These are phyloP conservation scores for Eupithecia subfuscata DNA, from an alignment of 2,888 invertebrate species.

Conservation along the genomic window DNA sequence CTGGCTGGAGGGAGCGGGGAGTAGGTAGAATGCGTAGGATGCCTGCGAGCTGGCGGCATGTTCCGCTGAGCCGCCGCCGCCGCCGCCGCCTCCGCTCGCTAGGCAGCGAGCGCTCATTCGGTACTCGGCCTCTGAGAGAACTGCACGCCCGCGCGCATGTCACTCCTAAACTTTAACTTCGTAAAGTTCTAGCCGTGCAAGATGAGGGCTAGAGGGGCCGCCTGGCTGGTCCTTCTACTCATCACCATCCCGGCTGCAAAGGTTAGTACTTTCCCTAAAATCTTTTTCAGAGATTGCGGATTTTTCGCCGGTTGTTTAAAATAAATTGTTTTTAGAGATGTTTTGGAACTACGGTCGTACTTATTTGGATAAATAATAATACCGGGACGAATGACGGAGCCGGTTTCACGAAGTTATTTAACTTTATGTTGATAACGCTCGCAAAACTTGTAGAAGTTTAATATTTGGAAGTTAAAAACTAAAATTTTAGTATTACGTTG, in stretches of 20 bases:
- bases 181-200: conserved; percentile 55
- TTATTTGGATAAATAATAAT: conserved; percentile 13
- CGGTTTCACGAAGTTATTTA: conserved; percentile 22
- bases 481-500: background rate
- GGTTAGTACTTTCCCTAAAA: conserved; percentile 48
- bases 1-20: conserved; percentile 40
- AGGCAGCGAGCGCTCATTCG: conserved; percentile 58
- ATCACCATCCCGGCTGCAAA: conserved; percentile 52
- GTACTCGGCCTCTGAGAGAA: conserved; percentile 70
- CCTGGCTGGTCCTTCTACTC: conserved; percentile 63
- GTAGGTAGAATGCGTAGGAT: conserved; percentile 18
- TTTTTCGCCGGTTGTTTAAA: conserved; percentile 19
- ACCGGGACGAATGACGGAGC: background rate
- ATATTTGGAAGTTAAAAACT: background rate
- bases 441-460: conserved; percentile 16
- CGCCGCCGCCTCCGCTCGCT: conserved; percentile 5
- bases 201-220: conserved; percentile 69
- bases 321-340: background rate
- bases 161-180: conserved; percentile 62
- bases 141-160: conserved; percentile 66
- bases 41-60: conserved; percentile 13
- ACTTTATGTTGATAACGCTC: background rate
- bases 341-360: conserved; percentile 29
- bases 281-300: conserved; percentile 20
- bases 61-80: conserved; percentile 19